Percentiles rank a stretch among this genome's conserved stretches.
phyloP scores from a whole-genome alignment of 2,888 invertebrate genomes.

The Cheilosia soror region DNA sequence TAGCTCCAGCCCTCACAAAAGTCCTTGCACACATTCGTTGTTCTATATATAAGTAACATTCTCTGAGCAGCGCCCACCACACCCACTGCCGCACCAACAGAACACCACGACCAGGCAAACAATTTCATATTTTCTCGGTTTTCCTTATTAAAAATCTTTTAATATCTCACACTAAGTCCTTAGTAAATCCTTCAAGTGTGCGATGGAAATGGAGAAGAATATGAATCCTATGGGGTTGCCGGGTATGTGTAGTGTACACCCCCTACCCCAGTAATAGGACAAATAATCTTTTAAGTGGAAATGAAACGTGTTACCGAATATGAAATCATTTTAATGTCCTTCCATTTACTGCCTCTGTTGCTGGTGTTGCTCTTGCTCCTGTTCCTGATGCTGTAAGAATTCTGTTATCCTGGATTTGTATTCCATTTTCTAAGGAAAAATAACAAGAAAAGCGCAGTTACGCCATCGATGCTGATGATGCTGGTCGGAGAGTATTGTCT shows the following conservation, averaged over 20 bases:
- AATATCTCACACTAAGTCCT: constrained; percentile 71
- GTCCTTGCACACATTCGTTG: constrained; percentile 48
- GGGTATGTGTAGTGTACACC: not conserved
- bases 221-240: constrained; percentile 28
- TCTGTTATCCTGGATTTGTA: constrained; percentile 60
- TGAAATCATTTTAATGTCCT: constrained; percentile 74
- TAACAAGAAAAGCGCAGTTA: constrained; percentile 45
- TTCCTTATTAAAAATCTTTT: constrained; percentile 74
- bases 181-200: constrained; percentile 58
- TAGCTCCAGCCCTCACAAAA: constrained; percentile 20
- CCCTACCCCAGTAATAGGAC: constrained; percentile 50
- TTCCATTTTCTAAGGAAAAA: constrained; percentile 49
- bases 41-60: constrained; percentile 19
- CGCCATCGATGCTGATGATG: not conserved
- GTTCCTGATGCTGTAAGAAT: constrained; percentile 18
- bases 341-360: constrained; percentile 49
- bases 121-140: constrained; percentile 52
- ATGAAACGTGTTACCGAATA: constrained; percentile 75
- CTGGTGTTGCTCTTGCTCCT: constrained; percentile 3
- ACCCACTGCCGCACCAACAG: constrained; percentile 18
- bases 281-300: constrained; percentile 75
- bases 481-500: constrained; percentile 42
- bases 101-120: constrained; percentile 41
- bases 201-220: constrained; percentile 14
- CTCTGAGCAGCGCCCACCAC: not conserved